These are phyloP conservation scores for Cherax quadricarinatus DNA, from an alignment of 1,140 invertebrate genomes.

Conservation along the genomic window DNA sequence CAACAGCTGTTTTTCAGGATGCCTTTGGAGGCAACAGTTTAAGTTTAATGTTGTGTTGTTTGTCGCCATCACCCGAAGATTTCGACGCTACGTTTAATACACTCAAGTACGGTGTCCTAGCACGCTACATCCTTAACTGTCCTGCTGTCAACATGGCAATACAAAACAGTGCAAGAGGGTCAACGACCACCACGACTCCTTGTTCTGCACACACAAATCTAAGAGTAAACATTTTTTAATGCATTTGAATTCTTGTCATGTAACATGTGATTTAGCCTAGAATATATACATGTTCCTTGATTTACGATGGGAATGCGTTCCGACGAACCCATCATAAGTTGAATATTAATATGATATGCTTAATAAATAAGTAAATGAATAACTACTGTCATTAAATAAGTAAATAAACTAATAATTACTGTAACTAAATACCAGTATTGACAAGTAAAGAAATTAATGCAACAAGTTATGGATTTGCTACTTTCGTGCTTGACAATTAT, in stretches of 20 bases:
- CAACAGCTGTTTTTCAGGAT: conserved; percentile 48
- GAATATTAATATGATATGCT: no score
- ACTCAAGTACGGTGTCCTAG: conserved; percentile 67
- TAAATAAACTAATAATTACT: no score
- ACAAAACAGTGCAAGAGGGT: conserved; percentile 59
- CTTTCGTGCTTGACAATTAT: no score
- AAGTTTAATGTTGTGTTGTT: conserved; percentile 69
- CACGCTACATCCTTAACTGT: conserved; percentile 71
- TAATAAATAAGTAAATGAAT: no score
- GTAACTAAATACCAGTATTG: no score
- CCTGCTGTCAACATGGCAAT: conserved; percentile 67
- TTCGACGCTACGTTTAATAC: conserved; percentile 70
- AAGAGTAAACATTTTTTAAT: conserved; percentile 5
- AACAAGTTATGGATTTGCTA: no score
- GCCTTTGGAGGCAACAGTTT: conserved; percentile 72
- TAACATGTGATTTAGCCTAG: background rate
- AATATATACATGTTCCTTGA: no score
- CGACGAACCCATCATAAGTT: no score
- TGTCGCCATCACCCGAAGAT: conserved; percentile 66
- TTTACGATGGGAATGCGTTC: no score
- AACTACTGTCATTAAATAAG: no score
- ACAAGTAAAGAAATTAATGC: no score
- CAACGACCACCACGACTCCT: conserved; percentile 33
- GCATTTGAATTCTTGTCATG: background rate
- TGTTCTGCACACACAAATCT: conserved; percentile 31